A percentile compares a stretch with the other conserved stretches of the same genome.
These are phyloP conservation scores for Meiosimyza platycephala DNA, from an alignment of 2,888 invertebrate genomes.

Conservation along the genomic window DNA sequence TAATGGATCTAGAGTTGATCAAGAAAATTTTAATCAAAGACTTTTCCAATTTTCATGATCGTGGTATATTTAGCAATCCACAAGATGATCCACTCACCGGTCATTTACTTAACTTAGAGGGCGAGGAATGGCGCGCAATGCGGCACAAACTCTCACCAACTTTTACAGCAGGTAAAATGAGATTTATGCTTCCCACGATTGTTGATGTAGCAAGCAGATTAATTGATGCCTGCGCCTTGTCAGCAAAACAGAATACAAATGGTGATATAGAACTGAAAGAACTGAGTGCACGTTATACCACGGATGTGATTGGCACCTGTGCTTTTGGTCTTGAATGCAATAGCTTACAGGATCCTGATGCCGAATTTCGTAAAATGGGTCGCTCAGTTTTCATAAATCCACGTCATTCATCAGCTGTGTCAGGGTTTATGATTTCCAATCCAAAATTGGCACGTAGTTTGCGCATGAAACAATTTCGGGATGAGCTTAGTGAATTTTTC, in stretches of 20 bases:
- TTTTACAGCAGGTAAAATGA: conserved; percentile 69
- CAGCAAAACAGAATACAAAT: conserved; percentile 50
- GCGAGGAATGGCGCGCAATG: conserved; percentile 67
- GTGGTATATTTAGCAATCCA: conserved; percentile 52
- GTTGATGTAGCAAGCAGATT: conserved; percentile 37
- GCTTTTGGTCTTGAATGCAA: conserved; percentile 69
- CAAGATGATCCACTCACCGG: conserved; percentile 60
- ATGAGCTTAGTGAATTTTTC: conserved; percentile 65
- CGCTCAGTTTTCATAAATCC: conserved; percentile 41
- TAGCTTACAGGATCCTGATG: conserved; percentile 63
- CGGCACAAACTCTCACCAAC: conserved; percentile 67
- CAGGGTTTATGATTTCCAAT: conserved; percentile 41
- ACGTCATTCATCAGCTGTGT: conserved; percentile 39
- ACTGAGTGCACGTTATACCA: conserved; percentile 66
- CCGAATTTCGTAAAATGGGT: conserved; percentile 58
- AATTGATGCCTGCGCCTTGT: conserved; percentile 46
- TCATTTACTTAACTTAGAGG: conserved; percentile 61
- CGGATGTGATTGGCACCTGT: conserved; percentile 69
- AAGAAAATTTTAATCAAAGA: conserved; percentile 55
- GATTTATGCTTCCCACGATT: conserved; percentile 63
- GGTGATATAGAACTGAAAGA: conserved; percentile 66
- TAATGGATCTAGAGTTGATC: conserved; percentile 52
- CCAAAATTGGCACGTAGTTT: conserved; percentile 45
- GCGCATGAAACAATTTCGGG: conserved; percentile 39
- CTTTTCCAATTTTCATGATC: conserved; percentile 53